A percentile compares a stretch with the other conserved stretches of the same genome.
These are phyloP conservation scores for Drosophila neotestacea DNA, from an alignment of 2,888 invertebrate genomes.

Conservation along the genomic window DNA sequence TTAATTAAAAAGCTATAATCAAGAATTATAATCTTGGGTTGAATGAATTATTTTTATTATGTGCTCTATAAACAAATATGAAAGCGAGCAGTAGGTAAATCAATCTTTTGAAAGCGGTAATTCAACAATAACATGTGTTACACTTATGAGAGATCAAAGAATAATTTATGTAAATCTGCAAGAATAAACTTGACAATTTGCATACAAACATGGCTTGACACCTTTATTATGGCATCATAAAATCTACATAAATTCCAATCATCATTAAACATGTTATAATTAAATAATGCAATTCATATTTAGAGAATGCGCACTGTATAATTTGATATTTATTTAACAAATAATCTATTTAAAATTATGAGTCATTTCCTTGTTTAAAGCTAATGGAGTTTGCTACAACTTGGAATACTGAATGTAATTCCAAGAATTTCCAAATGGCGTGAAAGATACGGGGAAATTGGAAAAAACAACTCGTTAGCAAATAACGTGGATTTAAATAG, in stretches of 20 bases:
- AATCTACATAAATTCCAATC: not conserved
- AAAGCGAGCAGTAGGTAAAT: not conserved
- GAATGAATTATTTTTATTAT: not conserved
- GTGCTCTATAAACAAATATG: not conserved
- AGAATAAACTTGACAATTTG: not conserved
- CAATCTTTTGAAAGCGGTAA: not conserved
- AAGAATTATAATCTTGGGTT: no score
- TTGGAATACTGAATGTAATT: conserved; percentile 8
- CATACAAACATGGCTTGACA: not conserved
- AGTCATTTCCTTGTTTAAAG: conserved; percentile 8
- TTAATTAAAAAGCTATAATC: no score
- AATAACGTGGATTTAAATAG: conserved; percentile 53
- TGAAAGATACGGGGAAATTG: conserved; percentile 36
- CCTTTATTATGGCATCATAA: not conserved
- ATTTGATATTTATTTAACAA: not conserved
- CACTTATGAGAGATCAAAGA: no score
- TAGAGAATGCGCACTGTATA: conserved; percentile 16
- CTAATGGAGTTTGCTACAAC: not conserved
- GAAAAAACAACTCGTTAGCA: conserved; percentile 24
- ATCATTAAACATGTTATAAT: not conserved
- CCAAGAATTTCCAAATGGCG: conserved; percentile 43
- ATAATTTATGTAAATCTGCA: no score
- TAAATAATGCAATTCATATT: not conserved
- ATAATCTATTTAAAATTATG: not conserved
- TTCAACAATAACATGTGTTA: not conserved